Conservation (phyloP, 2,888 invertebrate genomes). For the Ectemnius continuus region DNA sequence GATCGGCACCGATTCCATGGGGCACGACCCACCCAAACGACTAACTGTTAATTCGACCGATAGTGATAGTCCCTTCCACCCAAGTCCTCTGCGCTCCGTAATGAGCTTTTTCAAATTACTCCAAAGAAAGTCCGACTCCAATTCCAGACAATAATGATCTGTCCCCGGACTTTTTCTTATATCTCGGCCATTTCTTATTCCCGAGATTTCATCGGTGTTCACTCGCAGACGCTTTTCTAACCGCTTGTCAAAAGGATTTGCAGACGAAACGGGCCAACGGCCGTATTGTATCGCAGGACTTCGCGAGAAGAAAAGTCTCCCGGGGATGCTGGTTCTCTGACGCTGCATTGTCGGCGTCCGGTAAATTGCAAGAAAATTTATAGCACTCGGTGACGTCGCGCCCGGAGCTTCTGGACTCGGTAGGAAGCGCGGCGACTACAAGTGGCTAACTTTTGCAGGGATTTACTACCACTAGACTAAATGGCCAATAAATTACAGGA, state of each 20-base stretch:
- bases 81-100: no score
- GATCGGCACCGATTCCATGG: conserved; percentile 8
- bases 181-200: neutral
- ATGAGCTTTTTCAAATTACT: no score
- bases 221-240: no score
- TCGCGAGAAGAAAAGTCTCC: conserved; percentile 42
- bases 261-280: conserved; percentile 19
- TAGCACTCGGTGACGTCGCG: conserved; percentile 52
- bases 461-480: conserved; percentile 50
- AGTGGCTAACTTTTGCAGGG: conserved; percentile 53
- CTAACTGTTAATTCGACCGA: conserved; percentile 20
- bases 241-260: neutral
- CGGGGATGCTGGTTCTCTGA: conserved; percentile 28
- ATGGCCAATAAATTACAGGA: conserved; percentile 48
- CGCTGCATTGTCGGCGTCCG: conserved; percentile 42
- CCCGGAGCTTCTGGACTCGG: conserved; percentile 33
- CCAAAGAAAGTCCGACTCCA: no score
- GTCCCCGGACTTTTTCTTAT: neutral
- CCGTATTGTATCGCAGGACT: conserved; percentile 15
- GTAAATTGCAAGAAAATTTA: conserved; percentile 64
- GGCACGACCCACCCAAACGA: conserved; percentile 10
- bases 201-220: no score
- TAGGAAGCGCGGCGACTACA: conserved; percentile 44
- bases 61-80: neutral
- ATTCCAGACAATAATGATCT: no score